A percentile compares a stretch with the other conserved stretches of the same genome.
phyloP scores from a whole-genome alignment of 2,113 vertebrate genomes.

The Dryoscopus gambensis region DNA sequence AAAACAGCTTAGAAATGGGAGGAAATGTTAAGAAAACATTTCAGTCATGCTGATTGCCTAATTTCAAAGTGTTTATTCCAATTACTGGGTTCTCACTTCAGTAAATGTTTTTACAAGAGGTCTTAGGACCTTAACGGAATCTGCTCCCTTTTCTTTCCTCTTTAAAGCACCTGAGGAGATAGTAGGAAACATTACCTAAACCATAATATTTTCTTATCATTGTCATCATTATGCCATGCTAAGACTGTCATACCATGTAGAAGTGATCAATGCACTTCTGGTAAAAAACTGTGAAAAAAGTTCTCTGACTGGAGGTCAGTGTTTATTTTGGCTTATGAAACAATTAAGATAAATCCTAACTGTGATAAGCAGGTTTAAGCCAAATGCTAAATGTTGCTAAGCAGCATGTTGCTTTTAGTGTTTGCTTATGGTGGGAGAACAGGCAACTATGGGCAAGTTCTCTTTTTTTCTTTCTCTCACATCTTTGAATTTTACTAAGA shows the following conservation, averaged over 20 bases:
- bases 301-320: conserved; percentile 67
- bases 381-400: conserved; percentile 56
- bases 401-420: not conserved
- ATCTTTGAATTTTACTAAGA: not conserved
- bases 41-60: not conserved
- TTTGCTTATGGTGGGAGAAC: not conserved
- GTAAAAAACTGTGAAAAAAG: conserved; percentile 76
- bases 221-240: not conserved
- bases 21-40: not conserved
- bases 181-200: not conserved
- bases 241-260: conserved; percentile 40
- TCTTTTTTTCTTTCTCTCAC: not conserved
- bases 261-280: conserved; percentile 72
- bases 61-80: not conserved
- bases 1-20: not conserved
- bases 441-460: not conserved
- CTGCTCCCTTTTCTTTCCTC: not conserved
- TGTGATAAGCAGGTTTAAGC: conserved; percentile 64
- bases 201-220: not conserved
- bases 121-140: not conserved
- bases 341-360: conserved; percentile 68
- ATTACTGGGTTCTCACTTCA: not conserved
- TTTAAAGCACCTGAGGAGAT: not conserved
- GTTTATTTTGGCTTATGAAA: conserved; percentile 78
- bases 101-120: not conserved